phyloP scores from a whole-genome alignment of 2,797 vertebrate species.

The Tolypeutes matacus region DNA sequence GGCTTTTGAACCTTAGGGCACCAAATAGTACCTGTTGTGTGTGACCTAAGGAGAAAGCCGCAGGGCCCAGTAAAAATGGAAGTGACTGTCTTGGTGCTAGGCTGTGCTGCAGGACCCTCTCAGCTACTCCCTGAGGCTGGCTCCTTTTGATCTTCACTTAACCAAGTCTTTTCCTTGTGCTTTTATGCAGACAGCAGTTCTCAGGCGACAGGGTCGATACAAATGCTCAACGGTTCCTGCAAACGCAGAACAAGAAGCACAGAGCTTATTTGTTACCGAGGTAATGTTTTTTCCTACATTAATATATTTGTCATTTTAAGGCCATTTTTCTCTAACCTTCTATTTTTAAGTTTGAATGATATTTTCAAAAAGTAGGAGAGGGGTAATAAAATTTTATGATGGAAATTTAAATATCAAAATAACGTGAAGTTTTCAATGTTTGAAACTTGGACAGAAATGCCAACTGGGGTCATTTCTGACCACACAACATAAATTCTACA shows the following conservation, averaged over 20 bases:
- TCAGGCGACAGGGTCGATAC: slow-evolving; percentile 94
- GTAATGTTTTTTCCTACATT: slow-evolving; percentile 86
- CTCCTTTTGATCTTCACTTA: background rate
- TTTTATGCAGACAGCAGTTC: slow-evolving; percentile 91
- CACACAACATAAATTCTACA: background rate
- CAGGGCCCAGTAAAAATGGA: background rate
- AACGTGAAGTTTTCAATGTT: background rate
- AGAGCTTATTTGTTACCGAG: slow-evolving; percentile 97
- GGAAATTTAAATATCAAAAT: slow-evolving; percentile 34
- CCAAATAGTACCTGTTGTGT: background rate
- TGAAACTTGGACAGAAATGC: background rate
- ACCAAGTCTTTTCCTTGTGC: slow-evolving; percentile 7
- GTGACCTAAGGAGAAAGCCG: background rate
- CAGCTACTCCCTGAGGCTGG: rapidly evolving
- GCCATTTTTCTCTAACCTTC: background rate
- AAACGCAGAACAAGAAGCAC: slow-evolving; percentile 94
- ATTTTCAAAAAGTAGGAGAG: background rate
- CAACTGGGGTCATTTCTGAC: background rate
- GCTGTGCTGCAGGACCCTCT: background rate
- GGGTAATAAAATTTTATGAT: background rate
- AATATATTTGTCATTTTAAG: background rate
- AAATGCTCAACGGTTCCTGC: slow-evolving; percentile 94
- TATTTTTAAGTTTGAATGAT: background rate
- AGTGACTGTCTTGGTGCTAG: background rate
- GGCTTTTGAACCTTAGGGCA: background rate